A percentile compares a stretch with the other conserved stretches of the same genome.
These are phyloP conservation scores for Astropecten irregularis DNA, from an alignment of 53 echinoderm and acorn worm species.

Conservation along the genomic window DNA sequence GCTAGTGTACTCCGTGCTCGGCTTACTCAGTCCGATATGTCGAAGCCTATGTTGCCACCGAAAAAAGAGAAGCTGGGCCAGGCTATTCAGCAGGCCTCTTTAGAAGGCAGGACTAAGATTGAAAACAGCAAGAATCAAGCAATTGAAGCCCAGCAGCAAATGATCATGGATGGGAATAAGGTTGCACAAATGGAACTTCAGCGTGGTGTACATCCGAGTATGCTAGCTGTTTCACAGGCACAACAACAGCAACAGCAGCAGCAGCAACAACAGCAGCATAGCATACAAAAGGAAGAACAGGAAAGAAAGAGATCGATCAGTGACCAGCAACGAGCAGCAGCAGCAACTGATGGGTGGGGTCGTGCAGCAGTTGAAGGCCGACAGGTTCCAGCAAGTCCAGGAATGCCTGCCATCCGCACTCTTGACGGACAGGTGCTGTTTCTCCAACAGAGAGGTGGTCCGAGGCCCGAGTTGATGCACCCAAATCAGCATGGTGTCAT, in stretches of 20 bases:
- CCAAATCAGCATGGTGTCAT: constrained; percentile 46
- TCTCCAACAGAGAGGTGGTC: constrained; percentile 21
- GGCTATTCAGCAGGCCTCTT: constrained; percentile 6
- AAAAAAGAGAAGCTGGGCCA: constrained; percentile 58
- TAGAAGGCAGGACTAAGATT: constrained; percentile 10
- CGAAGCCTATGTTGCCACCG: constrained; percentile 59
- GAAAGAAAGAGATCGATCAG: constrained; percentile 46
- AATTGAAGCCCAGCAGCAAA: constrained; percentile 25
- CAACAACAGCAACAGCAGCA: constrained; percentile 51
- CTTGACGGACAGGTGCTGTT: constrained; percentile 52
- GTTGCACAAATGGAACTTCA: constrained; percentile 52
- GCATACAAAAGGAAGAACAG: constrained; percentile 26
- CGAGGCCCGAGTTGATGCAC: constrained; percentile 35
- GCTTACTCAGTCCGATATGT: constrained; percentile 61
- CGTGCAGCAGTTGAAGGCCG: constrained; percentile 27
- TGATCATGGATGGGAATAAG: constrained; percentile 27
- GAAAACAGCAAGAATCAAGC: constrained; percentile 4
- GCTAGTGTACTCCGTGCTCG: constrained; percentile 90
- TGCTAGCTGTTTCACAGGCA: constrained; percentile 19
- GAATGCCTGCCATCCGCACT: constrained; percentile 45
- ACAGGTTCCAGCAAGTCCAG: constrained; percentile 21
- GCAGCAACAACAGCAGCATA: constrained; percentile 23
- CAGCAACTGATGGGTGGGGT: constrained; percentile 35
- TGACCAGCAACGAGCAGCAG: constrained; percentile 41
- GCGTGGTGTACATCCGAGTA: constrained; percentile 25